Evolutionary conservation across 1,140 invertebrate genomes (phyloP), one percentile per base, ranked within the genome.

Genomic region (Euwallacea fornicatus): DNA sequence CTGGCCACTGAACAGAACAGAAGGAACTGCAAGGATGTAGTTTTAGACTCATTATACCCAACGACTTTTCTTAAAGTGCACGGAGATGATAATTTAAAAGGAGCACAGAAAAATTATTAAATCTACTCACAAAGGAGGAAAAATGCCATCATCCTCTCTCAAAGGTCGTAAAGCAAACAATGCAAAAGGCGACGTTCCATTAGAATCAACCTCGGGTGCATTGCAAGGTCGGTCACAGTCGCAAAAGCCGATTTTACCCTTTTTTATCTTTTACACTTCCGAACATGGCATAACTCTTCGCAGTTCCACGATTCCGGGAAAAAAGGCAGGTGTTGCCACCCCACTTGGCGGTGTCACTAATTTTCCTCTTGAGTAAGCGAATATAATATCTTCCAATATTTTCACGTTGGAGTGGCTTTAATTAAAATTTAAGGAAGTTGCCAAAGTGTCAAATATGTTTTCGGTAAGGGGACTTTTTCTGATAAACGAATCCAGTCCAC

Each of bases 361-460:
- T 66, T 66, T 66, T 66, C 63, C 63, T 66, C 63, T 66, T 55
- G 15, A 33, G 47, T 66, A 66, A 66, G 63, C 63, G 63, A 66
- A 66, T 66, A 66, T 66, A 54, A 66, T 66, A 66, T 44, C 63
- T 15, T 55, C 50, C 46, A 55, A 53, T 66, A 66, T 66, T 66
- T 66, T 55, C 6, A 66, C 63, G 50, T 66, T 33, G 46, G 10
- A 41, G 46, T 42, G 50, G 46, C 42, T 66, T 66, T 66, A 66
- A 66, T 66, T 66, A 66, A 66, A 66, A 66, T 11, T 63, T 63
- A 60, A 43, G 21, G 21, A 50, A 50, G 8, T 42, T 9, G 58
- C 16, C 11, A 43, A 60, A 60, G 21, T 46, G 13, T 46, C 11
- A 16, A 64, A 64, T 11, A 41, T 61, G 8, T 10, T 61, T 61